Conservation (phyloP, 2,797 vertebrate species). For the Phalanger gymnotis region DNA sequence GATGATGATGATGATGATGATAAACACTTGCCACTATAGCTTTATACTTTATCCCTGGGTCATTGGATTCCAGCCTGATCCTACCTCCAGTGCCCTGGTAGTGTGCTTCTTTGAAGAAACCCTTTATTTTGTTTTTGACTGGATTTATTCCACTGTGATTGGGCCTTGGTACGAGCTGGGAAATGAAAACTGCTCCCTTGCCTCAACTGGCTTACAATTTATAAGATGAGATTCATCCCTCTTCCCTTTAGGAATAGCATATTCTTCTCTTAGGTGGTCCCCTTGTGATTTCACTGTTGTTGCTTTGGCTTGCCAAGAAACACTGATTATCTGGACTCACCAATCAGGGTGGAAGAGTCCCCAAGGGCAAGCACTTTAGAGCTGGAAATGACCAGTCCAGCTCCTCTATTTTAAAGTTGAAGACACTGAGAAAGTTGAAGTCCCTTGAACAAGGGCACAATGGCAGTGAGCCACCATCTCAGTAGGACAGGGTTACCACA, state of each 20-base stretch:
- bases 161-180: neutral
- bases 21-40: neutral
- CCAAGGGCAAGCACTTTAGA: neutral
- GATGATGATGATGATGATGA: too few relatives aligned
- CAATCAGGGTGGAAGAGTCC: neutral
- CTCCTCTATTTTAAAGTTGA: neutral
- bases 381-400: neutral
- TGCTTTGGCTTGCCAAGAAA: neutral
- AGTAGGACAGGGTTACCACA: neutral
- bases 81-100: neutral
- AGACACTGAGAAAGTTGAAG: neutral
- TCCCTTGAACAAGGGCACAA: neutral
- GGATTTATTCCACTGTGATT: neutral
- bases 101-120: neutral
- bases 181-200: neutral
- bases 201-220: neutral
- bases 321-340: neutral
- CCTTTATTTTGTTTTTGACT: neutral
- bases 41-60: neutral
- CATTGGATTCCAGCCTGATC: neutral
- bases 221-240: neutral
- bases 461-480: neutral
- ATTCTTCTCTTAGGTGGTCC: neutral
- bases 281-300: neutral
- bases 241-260: neutral